Evolutionary conservation across 2,113 vertebrate genomes (phyloP), one percentile per base, ranked within the genome.

Genomic region (Myotis lucifugus): DNA sequence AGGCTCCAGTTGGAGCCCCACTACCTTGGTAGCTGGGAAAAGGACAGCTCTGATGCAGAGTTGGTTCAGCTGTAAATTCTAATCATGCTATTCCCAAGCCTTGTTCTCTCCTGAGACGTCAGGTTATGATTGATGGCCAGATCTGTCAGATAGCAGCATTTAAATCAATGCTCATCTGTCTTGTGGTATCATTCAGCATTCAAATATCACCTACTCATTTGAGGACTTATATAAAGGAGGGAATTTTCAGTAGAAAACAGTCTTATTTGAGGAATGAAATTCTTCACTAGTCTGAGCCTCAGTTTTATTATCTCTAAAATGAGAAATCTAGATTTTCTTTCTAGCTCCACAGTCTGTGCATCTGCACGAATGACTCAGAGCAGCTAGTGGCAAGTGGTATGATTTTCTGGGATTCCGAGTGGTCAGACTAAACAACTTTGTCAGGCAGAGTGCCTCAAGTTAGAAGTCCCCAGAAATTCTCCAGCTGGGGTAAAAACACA

Each of bases 161-260:
- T 78, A 92, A 96, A 92, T 94, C 94, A 90, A 78, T 85, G 85
- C 95, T 92, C 54, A 92, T 95, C 88, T 93, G 69, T 96, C 96
- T 96, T 94, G 77, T 50, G 52, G 52, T 84, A 95, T 95, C 94
- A 37, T 34, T 83, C 6, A 1, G 50, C 88, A 95, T 89, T 95
- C 92, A 83, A 79, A 95, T 94, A 92, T 92, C 81, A 79, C 48
- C 85, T 92, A 64, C 77, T 74, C 82, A 83, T 88, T 64, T 50
- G 88, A 96, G 67, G 85, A 93, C 87, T 95, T 95, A 59, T 93
- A 59, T 93, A 90, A 97, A 95, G 64, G 69, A 92, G 69, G 48
- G 56, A 48, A 61, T 42, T 90, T 95, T 95, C 61, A 52, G 67
- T 25, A 82, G 77, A 92, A 95, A 59, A 85, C 14, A 42, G 86